phyloP scores from a whole-genome alignment of 2,113 vertebrate genomes.

The Archilochus colubris region DNA sequence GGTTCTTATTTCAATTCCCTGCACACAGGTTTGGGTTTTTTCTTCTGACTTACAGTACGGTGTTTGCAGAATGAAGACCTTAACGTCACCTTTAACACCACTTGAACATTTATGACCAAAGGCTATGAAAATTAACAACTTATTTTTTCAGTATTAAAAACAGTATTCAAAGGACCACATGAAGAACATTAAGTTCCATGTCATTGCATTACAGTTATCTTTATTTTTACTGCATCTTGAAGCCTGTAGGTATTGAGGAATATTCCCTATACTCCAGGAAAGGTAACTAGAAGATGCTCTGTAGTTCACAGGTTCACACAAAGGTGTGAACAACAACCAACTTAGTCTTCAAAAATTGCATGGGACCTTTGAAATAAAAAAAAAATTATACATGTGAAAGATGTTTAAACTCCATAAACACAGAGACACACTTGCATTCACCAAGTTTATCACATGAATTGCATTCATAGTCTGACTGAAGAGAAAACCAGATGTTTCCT shows the following conservation, averaged over 20 bases:
- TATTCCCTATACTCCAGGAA: not conserved
- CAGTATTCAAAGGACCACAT: not conserved
- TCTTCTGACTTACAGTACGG: not conserved
- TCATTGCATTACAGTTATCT: not conserved
- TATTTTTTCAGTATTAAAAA: not conserved
- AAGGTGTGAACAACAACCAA: not conserved
- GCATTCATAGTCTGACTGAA: not conserved
- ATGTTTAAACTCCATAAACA: not conserved
- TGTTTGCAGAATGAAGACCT: conserved; percentile 21
- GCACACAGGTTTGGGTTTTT: not conserved
- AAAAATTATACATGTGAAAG: not conserved
- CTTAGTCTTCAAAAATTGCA: not conserved
- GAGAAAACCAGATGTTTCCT: not conserved
- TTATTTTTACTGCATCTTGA: conserved; percentile 18
- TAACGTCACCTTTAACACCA: conserved; percentile 32
- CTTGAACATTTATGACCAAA: conserved; percentile 5
- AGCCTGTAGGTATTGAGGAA: conserved; percentile 26
- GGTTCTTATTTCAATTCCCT: conserved; percentile 6
- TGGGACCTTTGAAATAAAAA: not conserved
- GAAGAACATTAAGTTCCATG: conserved; percentile 29
- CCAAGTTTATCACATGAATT: not conserved
- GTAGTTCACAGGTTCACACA: conserved; percentile 30
- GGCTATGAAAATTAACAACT: not conserved
- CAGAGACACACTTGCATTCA: not conserved
- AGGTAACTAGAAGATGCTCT: not conserved